Evolutionary conservation across 2,113 vertebrate species (phyloP), one percentile per base, ranked within the genome.

Genomic region (Gila orcuttii): DNA sequence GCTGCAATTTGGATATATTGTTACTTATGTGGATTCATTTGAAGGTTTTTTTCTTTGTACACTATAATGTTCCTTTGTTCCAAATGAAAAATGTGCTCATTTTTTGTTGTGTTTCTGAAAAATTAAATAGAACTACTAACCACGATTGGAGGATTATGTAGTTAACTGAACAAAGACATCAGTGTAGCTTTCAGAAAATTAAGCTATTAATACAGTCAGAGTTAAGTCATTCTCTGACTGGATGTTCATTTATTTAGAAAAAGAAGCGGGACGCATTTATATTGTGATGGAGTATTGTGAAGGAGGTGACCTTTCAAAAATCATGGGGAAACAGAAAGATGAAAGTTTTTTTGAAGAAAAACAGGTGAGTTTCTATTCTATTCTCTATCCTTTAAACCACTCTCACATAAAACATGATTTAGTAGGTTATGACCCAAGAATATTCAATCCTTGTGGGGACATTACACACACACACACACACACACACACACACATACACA

Each of bases 281-380:
- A 74, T 74, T 45, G 71, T 74, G 71, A 45, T 74, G 71, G 71
- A 74, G 71, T 74, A 74, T 23, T 74, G 71, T 74, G 71, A 31
- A 45, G 71, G 23, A 74, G 71, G 71, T 2, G 71, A 74, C 45
- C 71, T 74, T 74, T 31, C 62, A 7, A 64, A 17, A 45, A 42
- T n/a, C 2, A 74, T 74, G 71, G 21, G 23, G 7, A 74, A 4
- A 15, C 71, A 47, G 42, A 25, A 42, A 74, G 1, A 6, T 13
- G 19, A 39, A 21, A 0, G 9, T 12, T 74, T 31, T 64, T 64
- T 74, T 45, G 42, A 45, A 74, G 71, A 74, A 47, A 8, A 74
- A 12, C 71, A 74, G 11, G 69, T n/a, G 4, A 74, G 66, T 69
- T 19, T 39, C 33, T 13, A 25, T 62, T 25, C 59, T 3, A 25